Evolutionary conservation across 2,888 invertebrate genomes (phyloP), one percentile per base, ranked within the genome.

Genomic region (Limnephilus lunatus): DNA sequence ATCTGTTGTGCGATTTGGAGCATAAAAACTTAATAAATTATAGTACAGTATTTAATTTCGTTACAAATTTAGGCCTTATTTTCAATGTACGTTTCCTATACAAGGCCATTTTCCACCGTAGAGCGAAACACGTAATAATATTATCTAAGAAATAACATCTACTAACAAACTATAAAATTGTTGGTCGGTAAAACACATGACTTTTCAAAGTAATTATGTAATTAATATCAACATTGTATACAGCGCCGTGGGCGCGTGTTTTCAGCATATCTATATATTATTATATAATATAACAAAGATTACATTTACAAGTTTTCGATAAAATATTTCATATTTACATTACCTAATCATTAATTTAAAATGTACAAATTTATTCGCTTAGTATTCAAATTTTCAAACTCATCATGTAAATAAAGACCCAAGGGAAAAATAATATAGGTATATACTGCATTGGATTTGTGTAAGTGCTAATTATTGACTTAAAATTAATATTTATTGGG

Each of bases 271-370:
- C 25, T 44, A 44, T 30, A 48, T 12, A 88, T 68, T 68, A 31
- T 87, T 87, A n/a, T 88, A 88, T 53, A 44, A 86, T 86, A 30
- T 68, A 88, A 88, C 88, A 88, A 68, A 88, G n/a, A 86, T 48
- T 44, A 44, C 44, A 44, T 25, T 86, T 68, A 88, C 53, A 53
- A 88, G 68, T 68, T 88, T 31, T 48, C 86, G 39, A 86, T 86
- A 86, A 88, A 88, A 88, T 68, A 88, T 31, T 88, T 88, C 88
- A 25, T 88, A 86, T 86, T 19, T 86, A 86, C 44, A 86, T 68
- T 68, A 25, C 68, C 68, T 25, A 68, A 12, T 86, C 32, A 80
- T 68, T 68, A 88, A 25, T 88, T 68, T 88, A 68, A 53, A 88
- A 88, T 88, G 68, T 88, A 88, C 88, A 88, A 68, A 68, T 68